A percentile compares a stretch with the other conserved stretches of the same genome.
These are phyloP conservation scores for Romanogobio albipinnatus DNA, from an alignment of 2,113 vertebrate genomes.

Conservation along the genomic window DNA sequence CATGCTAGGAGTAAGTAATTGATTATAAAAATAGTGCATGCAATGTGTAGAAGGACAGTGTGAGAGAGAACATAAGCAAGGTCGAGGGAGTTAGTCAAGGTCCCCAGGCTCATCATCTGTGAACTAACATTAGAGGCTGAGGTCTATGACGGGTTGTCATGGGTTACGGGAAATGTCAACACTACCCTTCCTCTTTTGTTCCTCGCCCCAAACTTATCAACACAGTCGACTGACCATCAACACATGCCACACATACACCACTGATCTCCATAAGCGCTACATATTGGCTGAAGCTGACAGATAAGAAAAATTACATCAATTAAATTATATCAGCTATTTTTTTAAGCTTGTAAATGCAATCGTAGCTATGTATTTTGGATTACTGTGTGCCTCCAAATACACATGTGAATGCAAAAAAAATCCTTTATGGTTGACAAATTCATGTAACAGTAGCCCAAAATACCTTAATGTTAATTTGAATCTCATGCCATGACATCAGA, in stretches of 20 bases:
- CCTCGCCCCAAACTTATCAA: slow-evolving; percentile 30
- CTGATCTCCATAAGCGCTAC: not conserved
- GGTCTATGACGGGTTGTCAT: slow-evolving; percentile 37
- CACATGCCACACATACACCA: slow-evolving; percentile 12
- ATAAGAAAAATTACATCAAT: not conserved
- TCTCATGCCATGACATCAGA: slow-evolving; percentile 50
- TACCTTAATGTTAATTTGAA: slow-evolving; percentile 51
- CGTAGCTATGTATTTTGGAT: not conserved
- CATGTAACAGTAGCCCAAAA: slow-evolving; percentile 13
- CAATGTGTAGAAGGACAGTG: slow-evolving; percentile 4
- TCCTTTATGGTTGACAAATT: not conserved
- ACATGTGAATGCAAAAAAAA: not conserved
- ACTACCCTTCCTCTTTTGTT: slow-evolving; percentile 27
- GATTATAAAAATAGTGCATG: not conserved
- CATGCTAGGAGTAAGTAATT: not conserved
- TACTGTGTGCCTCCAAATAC: not conserved
- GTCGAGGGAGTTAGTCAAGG: slow-evolving; percentile 44
- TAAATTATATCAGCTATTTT: not conserved
- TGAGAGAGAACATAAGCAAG: slow-evolving; percentile 22
- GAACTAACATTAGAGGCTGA: slow-evolving; percentile 42
- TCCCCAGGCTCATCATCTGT: slow-evolving; percentile 50
- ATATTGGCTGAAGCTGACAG: not conserved
- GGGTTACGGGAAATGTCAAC: slow-evolving; percentile 43
- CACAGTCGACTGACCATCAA: slow-evolving; percentile 21
- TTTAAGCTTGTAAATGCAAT: not conserved